Percentiles rank a stretch among this genome's conserved stretches.
These are phyloP conservation scores for Harpagifer antarcticus DNA, from an alignment of 2,797 vertebrate species.

Conservation along the genomic window DNA sequence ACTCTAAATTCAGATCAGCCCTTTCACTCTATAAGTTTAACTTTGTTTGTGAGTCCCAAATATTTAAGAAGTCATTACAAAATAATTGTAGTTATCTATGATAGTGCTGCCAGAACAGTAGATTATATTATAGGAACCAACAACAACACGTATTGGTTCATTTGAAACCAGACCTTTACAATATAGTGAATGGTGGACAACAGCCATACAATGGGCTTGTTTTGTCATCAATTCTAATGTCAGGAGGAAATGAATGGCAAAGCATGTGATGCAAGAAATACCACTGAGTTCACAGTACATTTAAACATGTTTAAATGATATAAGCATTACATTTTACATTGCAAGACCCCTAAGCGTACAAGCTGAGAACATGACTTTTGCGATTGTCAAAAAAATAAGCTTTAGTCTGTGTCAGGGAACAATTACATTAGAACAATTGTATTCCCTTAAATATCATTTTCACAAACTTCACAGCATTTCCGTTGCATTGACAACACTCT, in stretches of 20 bases:
- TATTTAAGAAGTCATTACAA: neutral
- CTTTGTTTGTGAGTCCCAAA: neutral
- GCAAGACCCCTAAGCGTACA: no score
- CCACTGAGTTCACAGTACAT: neutral
- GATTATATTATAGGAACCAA: neutral
- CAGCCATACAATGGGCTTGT: slow-evolving; percentile 18
- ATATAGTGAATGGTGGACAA: slow-evolving; percentile 18
- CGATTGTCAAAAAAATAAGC: neutral
- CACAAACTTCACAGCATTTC: slow-evolving; percentile 1
- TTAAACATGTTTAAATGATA: neutral
- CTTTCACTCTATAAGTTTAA: neutral
- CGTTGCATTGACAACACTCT: slow-evolving; percentile 74
- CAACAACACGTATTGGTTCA: slow-evolving; percentile 1
- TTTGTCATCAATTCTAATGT: slow-evolving; percentile 29
- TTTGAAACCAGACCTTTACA: slow-evolving; percentile 3
- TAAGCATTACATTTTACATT: no score
- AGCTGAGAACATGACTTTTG: neutral
- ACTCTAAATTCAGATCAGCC: slow-evolving; percentile 6
- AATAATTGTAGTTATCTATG: neutral
- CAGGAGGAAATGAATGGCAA: slow-evolving; percentile 20
- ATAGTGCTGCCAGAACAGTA: neutral
- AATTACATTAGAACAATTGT: neutral
- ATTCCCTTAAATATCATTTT: slow-evolving; percentile 20
- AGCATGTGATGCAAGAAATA: slow-evolving; percentile 7
- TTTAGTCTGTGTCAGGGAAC: neutral